Base-by-base conservation (phyloP, 35 echinoderm and acorn worm species). In the Lytechinus pictus region DNA sequence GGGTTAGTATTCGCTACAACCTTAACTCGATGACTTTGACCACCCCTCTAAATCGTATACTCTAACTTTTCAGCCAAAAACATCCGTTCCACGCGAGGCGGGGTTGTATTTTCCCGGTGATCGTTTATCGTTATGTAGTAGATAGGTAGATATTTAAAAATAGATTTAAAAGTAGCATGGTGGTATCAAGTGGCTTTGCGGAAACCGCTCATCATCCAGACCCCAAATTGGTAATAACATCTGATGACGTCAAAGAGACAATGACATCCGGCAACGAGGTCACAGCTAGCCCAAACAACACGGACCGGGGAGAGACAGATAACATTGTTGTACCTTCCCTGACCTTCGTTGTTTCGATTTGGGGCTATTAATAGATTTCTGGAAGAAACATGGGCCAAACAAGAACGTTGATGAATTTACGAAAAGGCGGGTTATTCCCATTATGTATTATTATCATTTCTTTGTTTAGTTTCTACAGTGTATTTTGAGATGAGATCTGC, bases 201-300 rank as follows among this genome's bases (percentile, higher is more conserved):
- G 61, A 71, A 71, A 71, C 14, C 61, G 24, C 61, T 71, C 61
- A 71, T 71, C 16, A 71, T 16, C 61, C 61, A 5, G 56, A 58
- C 6, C 61, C 61, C 11, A 16, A 71, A 71, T 71, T 71, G 14
- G 19, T 13, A 71, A 71, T 71, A 71, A 71, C 61, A 71, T 71
- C 61, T 71, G 61, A 71, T 71, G 61, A 71, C 61, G 61, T 71
- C 61, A 71, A 71, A 71, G 61, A 71, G 61, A 71, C 61, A 71
- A 71, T 71, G 16, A 24, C 61, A 71, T 71, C 61, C 61, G 61
- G 61, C 16, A 5, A 10, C 14, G 61, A 21, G 61, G 61, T 13
- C 61, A 71, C 13, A 71, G 19, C 19, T 16, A 71, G 13, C 14
- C 61, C 61, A 71, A 71, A 71, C 16, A 71, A 71, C 61, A 71